Evolutionary conservation across 1,140 invertebrate genomes (phyloP), one percentile per base, ranked within the genome.

Genomic region (Drosophila repletoides): DNA sequence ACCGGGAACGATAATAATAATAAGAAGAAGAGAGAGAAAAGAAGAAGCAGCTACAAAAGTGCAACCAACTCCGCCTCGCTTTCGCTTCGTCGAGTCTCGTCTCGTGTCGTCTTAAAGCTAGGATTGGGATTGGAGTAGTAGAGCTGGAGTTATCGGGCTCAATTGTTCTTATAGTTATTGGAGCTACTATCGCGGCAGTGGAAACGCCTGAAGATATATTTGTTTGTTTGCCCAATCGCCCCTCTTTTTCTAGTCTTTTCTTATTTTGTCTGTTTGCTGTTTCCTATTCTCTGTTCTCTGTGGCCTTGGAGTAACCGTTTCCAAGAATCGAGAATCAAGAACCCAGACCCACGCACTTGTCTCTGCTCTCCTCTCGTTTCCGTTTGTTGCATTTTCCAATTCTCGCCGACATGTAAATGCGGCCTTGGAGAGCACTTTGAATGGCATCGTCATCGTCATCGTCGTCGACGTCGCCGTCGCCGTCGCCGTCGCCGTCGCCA

Each of bases 221-320:
- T 61, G 24, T 31, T 64, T 17, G 58, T 28, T 1, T 52, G 38
- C 38, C 40, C 28, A 17, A 19, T n/a, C n/a, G n/a, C n/a, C n/a
- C n/a, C n/a, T n/a, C n/a, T n/a, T n/a, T n/a, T n/a, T n/a, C n/a
- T n/a, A n/a, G n/a, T n/a, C n/a, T n/a, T n/a, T n/a, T n/a, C n/a
- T n/a, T n/a, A n/a, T n/a, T n/a, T n/a, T n/a, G n/a, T 48, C 6
- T 26, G 19, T 64, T 55, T 77, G 52, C n/a, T 65, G 33, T 28
- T 17, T 58, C 9, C 28, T 43, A 17, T 22, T 58, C 4, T 22
- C 26, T 64, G 58, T 43, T 52, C 45, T 63, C 7, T 12, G 22
- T 86, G 86, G 70, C 76, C 83, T 88, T 88, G 83, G 52, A 68
- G 55, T 81, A 75, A 79, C 71, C 65, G 76, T 83, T 88, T 88